Conservation (phyloP, 2,797 vertebrate genomes). For the Acanthurus leucopareius region DNA sequence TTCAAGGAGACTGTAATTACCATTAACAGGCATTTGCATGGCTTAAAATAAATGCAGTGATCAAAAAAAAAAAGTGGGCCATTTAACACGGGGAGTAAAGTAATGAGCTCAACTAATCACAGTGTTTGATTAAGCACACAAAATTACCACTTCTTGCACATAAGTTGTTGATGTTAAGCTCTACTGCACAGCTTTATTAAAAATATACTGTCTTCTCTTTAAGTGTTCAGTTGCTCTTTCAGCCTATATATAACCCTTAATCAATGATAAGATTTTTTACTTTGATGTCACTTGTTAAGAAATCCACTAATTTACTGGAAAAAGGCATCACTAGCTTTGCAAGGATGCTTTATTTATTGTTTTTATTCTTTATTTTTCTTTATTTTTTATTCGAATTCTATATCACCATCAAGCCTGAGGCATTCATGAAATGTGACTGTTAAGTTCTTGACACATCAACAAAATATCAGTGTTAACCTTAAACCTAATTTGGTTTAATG, state of each 20-base stretch:
- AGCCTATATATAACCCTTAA: neutral
- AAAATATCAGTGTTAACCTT: slow-evolving; percentile 12
- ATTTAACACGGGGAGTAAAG: no score
- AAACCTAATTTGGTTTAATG: slow-evolving; percentile 23
- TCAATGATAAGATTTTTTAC: neutral
- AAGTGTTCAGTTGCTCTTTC: neutral
- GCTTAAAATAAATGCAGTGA: neutral
- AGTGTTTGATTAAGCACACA: neutral
- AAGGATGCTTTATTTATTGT: no score
- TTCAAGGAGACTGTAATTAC: neutral
- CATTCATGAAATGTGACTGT: neutral
- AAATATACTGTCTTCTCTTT: no score
- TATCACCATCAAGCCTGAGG: neutral
- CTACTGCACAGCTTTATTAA: neutral
- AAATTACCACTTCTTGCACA: neutral
- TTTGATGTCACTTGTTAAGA: neutral
- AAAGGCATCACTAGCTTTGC: neutral
- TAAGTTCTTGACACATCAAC: neutral
- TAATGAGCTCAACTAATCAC: neutral
- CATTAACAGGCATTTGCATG: neutral
- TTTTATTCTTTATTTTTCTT: no score
- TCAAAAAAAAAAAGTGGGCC: neutral
- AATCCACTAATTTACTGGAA: neutral
- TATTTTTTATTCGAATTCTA: neutral
- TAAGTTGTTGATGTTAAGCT: neutral